A percentile compares a stretch with the other conserved stretches of the same genome.
Conservation (phyloP, 2,888 invertebrate genomes). For the Drosophila meridiana region DNA sequence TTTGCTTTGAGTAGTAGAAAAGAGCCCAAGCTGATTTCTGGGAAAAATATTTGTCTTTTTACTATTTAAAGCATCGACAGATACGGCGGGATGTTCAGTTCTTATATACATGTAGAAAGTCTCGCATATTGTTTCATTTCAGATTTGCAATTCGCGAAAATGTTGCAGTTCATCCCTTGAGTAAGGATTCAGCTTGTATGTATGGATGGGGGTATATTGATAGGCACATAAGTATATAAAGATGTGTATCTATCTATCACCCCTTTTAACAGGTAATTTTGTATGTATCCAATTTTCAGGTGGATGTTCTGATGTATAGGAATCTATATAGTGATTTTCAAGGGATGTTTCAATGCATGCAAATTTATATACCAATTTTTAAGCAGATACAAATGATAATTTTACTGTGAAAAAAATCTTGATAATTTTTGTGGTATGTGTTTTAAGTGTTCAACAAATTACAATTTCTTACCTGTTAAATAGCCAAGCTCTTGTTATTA, state of each 20-base stretch:
- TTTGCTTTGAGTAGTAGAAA: constrained; percentile 28
- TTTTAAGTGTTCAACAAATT: not conserved
- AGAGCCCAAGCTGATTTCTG: constrained; percentile 27
- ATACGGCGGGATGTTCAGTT: not conserved
- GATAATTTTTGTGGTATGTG: not conserved
- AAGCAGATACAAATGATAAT: not conserved
- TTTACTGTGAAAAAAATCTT: not conserved
- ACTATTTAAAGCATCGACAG: constrained; percentile 32
- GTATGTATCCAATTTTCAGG: constrained; percentile 6
- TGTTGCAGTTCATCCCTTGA: not conserved
- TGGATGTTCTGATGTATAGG: not conserved
- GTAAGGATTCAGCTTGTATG: not conserved
- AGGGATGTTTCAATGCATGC: not conserved
- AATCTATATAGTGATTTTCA: not conserved
- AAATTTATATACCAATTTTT: not conserved
- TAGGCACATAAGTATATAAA: not conserved
- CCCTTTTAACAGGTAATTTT: not conserved
- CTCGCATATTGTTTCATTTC: not conserved
- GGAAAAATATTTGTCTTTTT: constrained; percentile 15
- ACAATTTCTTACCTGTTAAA: not conserved
- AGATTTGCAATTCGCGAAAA: not conserved
- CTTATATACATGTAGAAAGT: not conserved
- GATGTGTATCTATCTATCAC: not conserved
- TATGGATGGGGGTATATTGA: not conserved
- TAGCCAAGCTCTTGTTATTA: not conserved